Base-by-base conservation (phyloP, 2,113 vertebrate species). In the Macrotis lagotis region DNA sequence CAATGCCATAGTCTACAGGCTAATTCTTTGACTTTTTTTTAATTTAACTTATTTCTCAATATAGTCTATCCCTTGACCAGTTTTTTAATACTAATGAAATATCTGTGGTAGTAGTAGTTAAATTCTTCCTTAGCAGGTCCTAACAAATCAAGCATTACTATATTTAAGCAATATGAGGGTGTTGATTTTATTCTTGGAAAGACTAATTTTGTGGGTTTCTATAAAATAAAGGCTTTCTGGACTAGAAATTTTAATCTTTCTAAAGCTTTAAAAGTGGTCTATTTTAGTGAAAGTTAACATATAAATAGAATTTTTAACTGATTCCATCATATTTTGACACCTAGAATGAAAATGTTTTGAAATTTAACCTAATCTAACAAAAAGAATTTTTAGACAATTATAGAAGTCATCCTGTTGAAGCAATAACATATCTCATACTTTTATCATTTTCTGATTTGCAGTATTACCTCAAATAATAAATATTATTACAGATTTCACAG, bases 11-110 rank as follows among this genome's bases (percentile, higher is more conserved):
- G 66, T n/a, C 37, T 37, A 19, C 66, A 7, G 16, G 16, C 37
- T 50, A 91, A 59, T 88, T 96, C 91, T 91, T 44, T 83, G 91
- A 49, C 22, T 94, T 88, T 94, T 94, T 66, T 91, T n/a, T n/a
- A n/a, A 52, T 14, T 94, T 52, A 94, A 95, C 14, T 52, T 28
- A 66, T 53, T 92, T 92, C 47, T 55, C n/a, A 90, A 88, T 55
- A 52, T 4, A 12, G 66, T 74, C 51, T 89, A 19, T 92, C 26
- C 19, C 88, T 19, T 48, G 44, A 52, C 53, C 5, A 55, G 92
- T 50, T 93, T 88, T 74, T 51, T 53, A 4, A 83, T 37, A 74
- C 16, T 48, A 66, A 91, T 14, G 44, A 94, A 91, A 94, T 52
- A 37, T 89, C 52, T 55, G 50, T 50, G 92, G 90, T 51, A 89